Evolutionary conservation across 2,888 invertebrate genomes (phyloP).

Genomic region (Chymomyza procnemis): DNA sequence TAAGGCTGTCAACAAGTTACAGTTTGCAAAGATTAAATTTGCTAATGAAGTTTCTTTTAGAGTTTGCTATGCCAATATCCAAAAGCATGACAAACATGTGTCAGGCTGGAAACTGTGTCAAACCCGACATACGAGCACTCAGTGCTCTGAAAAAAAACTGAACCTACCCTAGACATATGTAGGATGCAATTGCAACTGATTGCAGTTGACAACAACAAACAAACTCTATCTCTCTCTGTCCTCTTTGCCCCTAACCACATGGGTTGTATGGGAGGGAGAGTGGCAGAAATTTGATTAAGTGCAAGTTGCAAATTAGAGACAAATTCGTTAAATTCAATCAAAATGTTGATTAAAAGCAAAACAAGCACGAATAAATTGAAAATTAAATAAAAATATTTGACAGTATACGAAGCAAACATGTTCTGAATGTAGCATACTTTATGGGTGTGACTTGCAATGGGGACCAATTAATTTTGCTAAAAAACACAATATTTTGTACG

Average conservation of each 20-base stretch:
- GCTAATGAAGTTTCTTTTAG: constrained; percentile 33
- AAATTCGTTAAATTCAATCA: constrained; percentile 62
- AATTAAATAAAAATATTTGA: constrained; percentile 33
- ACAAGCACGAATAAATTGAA: constrained; percentile 19
- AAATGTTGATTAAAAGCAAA: constrained; percentile 52
- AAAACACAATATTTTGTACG: not conserved
- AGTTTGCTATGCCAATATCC: constrained; percentile 1
- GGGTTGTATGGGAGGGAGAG: not conserved
- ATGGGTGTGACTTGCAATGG: not conserved
- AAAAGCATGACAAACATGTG: not conserved
- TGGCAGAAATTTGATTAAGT: not conserved
- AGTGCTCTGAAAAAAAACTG: not conserved
- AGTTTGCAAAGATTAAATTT: constrained; percentile 46
- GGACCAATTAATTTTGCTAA: not conserved
- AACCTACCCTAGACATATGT: not conserved
- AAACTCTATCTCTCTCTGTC: too few relatives aligned
- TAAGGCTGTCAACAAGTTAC: not conserved
- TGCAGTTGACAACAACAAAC: not conserved
- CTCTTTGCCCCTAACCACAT: not conserved
- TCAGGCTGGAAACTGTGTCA: not conserved
- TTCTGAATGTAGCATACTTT: constrained; percentile 2
- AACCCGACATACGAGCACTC: not conserved
- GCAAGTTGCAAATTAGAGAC: constrained; percentile 45
- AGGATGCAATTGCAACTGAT: not conserved
- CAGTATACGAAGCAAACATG: not conserved